Conservation (phyloP, 1,140 invertebrate species). For the Latrodectus geometricus region DNA sequence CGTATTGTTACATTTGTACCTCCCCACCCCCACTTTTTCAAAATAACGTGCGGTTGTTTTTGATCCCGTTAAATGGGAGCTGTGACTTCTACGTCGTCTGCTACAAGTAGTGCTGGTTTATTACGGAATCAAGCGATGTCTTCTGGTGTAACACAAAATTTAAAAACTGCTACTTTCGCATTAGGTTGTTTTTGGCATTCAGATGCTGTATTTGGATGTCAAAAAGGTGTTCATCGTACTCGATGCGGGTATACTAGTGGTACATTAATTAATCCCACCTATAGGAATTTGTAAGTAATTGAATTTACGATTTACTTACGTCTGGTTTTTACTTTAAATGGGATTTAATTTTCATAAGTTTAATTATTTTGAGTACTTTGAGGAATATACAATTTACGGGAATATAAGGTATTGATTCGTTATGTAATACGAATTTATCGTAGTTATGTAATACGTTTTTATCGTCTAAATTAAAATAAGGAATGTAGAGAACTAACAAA, state of each 20-base stretch:
- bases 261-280: constrained; percentile 82
- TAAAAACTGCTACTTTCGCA: constrained; percentile 84
- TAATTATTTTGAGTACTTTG: no score
- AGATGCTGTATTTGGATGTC: constrained; percentile 89
- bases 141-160: background rate
- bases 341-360: no score
- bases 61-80: background rate
- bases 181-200: constrained; percentile 99
- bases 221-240: constrained; percentile 87
- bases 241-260: constrained; percentile 95
- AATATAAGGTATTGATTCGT: background rate
- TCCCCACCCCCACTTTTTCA: no score
- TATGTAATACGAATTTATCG: no score
- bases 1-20: no score
- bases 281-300: constrained; percentile 83
- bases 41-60: background rate
- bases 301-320: background rate
- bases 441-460: background rate
- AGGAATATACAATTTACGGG: no score
- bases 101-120: background rate
- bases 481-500: no score
- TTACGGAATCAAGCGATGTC: background rate
- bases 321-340: no score
- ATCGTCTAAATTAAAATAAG: no score
- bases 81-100: background rate